These are phyloP conservation scores for Synergus itoensis DNA, from an alignment of 2,888 invertebrate genomes.

Conservation along the genomic window DNA sequence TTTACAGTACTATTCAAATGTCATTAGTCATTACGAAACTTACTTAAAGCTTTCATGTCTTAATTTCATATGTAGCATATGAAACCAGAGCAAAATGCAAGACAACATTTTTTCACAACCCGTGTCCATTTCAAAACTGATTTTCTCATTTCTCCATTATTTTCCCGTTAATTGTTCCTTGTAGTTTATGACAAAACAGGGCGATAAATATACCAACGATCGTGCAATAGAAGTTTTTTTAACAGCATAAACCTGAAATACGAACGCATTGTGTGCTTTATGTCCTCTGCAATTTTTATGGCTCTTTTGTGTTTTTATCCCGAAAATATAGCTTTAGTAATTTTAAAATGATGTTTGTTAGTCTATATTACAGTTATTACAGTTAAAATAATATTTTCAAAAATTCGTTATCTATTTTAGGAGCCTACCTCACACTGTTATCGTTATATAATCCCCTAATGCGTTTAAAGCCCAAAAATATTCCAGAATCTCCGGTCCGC, in stretches of 20 bases:
- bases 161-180: not conserved
- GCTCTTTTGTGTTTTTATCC: not conserved
- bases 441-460: not conserved
- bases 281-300: not conserved
- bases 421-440: not conserved
- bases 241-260: not conserved
- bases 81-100: not conserved
- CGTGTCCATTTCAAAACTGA: too few species aligned
- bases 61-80: not conserved
- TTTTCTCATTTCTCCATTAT: not conserved
- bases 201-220: not conserved
- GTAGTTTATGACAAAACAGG: not conserved
- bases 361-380: not conserved
- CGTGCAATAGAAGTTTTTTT: not conserved
- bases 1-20: not conserved
- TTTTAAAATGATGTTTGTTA: not conserved
- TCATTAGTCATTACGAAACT: not conserved
- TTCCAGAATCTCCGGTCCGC: not conserved
- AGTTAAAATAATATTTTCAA: not conserved
- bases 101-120: not conserved
- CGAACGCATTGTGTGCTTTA: constrained; percentile 1
- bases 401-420: not conserved
- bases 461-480: not conserved
- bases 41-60: not conserved
- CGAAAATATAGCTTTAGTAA: not conserved